phyloP scores from a whole-genome alignment of 2,113 vertebrate genomes.

The Hystrix brachyura region DNA sequence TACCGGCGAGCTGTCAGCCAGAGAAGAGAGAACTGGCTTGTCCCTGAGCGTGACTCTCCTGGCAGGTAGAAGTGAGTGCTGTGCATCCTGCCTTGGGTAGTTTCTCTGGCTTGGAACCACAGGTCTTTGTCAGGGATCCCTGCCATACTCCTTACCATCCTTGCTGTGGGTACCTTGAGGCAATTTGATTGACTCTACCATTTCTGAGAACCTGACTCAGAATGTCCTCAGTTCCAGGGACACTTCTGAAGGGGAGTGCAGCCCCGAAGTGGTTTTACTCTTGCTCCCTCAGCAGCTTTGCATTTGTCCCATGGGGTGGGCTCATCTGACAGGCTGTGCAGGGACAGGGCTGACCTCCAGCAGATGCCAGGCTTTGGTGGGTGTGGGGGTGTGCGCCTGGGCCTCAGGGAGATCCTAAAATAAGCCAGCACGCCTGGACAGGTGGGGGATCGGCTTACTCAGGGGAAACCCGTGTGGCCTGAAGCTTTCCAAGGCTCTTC shows the following conservation, averaged over 20 bases:
- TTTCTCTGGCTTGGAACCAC: neutral
- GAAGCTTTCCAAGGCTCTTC: neutral
- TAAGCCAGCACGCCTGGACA: constrained; percentile 82
- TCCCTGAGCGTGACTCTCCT: neutral
- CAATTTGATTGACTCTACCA: neutral
- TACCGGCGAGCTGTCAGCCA: neutral
- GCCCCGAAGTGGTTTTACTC: rapidly evolving
- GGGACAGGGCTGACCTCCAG: neutral
- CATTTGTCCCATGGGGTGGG: neutral
- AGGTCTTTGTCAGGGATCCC: neutral
- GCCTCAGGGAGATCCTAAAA: constrained; percentile 83
- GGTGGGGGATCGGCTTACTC: constrained; percentile 80
- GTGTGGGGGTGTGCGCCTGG: neutral
- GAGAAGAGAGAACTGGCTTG: too few relatives aligned
- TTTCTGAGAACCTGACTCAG: neutral
- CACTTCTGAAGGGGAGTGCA: neutral
- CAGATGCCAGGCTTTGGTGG: constrained; percentile 73
- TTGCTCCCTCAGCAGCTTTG: neutral
- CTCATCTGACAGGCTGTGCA: rapidly evolving
- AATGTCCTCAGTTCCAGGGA: rapidly evolving
- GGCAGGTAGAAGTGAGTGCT: neutral
- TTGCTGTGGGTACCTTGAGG: neutral
- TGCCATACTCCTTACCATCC: neutral
- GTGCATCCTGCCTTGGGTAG: rapidly evolving
- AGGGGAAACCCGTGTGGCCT: constrained; percentile 8